phyloP scores from a whole-genome alignment of 2,113 vertebrate species.

The Narcine bancroftii region DNA sequence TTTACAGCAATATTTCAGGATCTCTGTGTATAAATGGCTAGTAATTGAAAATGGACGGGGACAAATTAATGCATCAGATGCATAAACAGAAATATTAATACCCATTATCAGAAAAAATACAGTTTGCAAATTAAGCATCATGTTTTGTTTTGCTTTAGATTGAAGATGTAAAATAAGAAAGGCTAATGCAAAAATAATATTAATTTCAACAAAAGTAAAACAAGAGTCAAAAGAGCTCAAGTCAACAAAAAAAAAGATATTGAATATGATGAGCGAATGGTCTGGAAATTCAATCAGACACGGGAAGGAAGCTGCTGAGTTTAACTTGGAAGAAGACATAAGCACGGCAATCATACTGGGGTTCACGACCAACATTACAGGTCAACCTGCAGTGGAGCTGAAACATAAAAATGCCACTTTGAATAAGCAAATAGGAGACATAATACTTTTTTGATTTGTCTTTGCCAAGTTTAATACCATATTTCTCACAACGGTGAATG shows the following conservation, averaged over 20 bases:
- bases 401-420: background rate
- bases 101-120: background rate
- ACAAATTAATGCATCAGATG: background rate
- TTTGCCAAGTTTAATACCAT: background rate
- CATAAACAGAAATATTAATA: background rate
- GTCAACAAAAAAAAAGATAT: background rate
- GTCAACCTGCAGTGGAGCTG: background rate
- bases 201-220: background rate
- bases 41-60: background rate
- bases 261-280: background rate
- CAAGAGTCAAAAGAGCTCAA: background rate
- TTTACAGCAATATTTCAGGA: too few relatives aligned
- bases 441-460: background rate
- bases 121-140: background rate
- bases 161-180: background rate
- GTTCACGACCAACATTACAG: background rate
- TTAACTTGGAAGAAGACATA: background rate
- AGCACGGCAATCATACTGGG: background rate
- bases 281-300: background rate
- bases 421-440: background rate
- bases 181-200: background rate
- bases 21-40: too few relatives aligned
- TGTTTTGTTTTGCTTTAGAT: background rate
- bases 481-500: too few relatives aligned
- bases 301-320: background rate